phyloP scores from a whole-genome alignment of 2,888 invertebrate species.

The Polymixis lichenea region DNA sequence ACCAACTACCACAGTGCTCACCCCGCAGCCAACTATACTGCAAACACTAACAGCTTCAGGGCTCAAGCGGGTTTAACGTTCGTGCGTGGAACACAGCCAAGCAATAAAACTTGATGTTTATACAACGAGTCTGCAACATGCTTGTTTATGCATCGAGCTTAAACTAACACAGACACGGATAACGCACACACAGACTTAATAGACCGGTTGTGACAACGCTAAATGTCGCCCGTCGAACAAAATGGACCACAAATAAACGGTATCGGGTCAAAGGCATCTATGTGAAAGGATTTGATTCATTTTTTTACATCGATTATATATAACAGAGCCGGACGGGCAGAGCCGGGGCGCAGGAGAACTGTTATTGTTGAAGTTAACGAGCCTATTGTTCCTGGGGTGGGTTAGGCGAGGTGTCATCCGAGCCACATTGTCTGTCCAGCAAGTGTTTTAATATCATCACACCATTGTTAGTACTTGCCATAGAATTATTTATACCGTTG shows the following conservation, averaged over 20 bases:
- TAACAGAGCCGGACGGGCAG: constrained; percentile 67
- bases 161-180: constrained; percentile 68
- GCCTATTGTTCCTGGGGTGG: constrained; percentile 81
- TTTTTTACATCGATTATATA: constrained; percentile 68
- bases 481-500: constrained; percentile 33
- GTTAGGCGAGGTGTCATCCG: constrained; percentile 79
- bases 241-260: constrained; percentile 71
- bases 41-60: constrained; percentile 83
- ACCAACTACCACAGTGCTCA: constrained; percentile 69
- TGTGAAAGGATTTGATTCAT: constrained; percentile 68
- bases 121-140: constrained; percentile 84
- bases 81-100: constrained; percentile 89
- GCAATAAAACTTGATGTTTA: constrained; percentile 90
- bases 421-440: constrained; percentile 80
- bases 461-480: constrained; percentile 70
- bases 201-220: constrained; percentile 74
- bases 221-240: constrained; percentile 69
- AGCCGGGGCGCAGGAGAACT: constrained; percentile 72
- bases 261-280: constrained; percentile 71
- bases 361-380: constrained; percentile 87
- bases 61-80: constrained; percentile 84
- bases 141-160: constrained; percentile 82
- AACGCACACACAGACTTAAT: constrained; percentile 64
- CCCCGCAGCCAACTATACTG: constrained; percentile 80
- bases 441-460: constrained; percentile 80